Conservation (phyloP, 2,797 vertebrate species). For the Pterois miles region DNA sequence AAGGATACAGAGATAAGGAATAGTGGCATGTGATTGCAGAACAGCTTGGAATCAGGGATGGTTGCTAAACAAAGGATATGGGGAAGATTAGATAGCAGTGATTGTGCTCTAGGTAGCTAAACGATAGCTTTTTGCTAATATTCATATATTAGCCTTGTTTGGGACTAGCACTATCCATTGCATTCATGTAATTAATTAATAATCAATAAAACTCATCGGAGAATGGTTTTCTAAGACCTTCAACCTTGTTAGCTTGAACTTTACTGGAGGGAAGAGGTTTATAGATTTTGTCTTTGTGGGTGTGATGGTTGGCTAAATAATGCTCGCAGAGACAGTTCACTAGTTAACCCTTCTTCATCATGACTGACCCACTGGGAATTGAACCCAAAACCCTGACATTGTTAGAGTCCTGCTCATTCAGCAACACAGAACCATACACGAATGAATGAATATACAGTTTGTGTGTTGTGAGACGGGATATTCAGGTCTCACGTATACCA, state of each 20-base stretch:
- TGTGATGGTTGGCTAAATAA: neutral
- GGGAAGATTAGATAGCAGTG: too few species aligned
- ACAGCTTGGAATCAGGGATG: too few species aligned
- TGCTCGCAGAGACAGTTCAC: neutral
- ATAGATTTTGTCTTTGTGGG: neutral
- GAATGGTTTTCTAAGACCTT: neutral
- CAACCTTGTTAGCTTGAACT: neutral
- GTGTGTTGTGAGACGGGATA: slow-evolving; percentile 29
- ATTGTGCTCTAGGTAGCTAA: too few species aligned
- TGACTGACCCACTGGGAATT: neutral
- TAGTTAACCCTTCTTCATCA: neutral
- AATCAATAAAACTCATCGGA: neutral
- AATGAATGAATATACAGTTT: slow-evolving; percentile 45
- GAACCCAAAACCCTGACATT: slow-evolving; percentile 12
- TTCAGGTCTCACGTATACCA: slow-evolving; percentile 51
- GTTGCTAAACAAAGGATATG: too few species aligned
- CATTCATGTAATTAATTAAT: neutral
- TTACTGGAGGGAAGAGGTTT: neutral
- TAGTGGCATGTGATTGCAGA: too few species aligned
- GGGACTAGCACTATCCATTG: neutral
- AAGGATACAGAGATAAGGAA: too few species aligned
- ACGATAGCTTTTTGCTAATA: too few species aligned
- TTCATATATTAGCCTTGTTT: neutral
- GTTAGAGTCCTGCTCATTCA: slow-evolving; percentile 10
- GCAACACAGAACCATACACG: neutral